Percentiles rank a stretch among this genome's conserved stretches.
These are phyloP conservation scores for Diuraphis noxia DNA, from an alignment of 1,140 invertebrate species.

Conservation along the genomic window DNA sequence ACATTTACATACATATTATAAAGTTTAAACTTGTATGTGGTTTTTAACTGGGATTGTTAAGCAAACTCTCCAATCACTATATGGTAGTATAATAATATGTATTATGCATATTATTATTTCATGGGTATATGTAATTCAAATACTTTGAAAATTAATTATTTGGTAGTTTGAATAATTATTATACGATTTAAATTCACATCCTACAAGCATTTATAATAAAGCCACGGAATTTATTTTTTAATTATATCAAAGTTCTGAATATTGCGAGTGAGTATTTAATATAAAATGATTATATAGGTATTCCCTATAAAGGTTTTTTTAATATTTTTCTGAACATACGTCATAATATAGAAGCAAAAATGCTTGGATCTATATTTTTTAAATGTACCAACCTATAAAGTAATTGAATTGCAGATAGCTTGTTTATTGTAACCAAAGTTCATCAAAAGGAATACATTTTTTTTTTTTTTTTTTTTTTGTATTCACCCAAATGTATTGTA, in stretches of 20 bases:
- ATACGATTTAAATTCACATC: neutral
- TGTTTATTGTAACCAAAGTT: neutral
- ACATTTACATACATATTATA: neutral
- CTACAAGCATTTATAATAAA: neutral
- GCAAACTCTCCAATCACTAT: neutral
- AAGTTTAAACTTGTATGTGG: neutral
- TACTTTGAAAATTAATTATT: neutral
- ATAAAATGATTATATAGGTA: neutral
- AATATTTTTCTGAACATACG: neutral
- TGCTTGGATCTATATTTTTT: neutral
- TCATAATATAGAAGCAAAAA: neutral
- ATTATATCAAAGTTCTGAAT: neutral
- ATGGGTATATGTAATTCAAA: neutral
- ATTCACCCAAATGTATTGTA: no score
- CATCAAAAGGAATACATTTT: neutral
- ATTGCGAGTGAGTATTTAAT: neutral
- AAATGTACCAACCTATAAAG: neutral
- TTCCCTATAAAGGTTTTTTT: neutral
- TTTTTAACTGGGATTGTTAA: neutral
- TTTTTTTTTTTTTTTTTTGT: no score
- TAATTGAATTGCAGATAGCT: neutral
- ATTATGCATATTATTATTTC: neutral
- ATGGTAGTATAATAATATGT: neutral
- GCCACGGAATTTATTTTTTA: neutral
- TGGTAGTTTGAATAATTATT: neutral